phyloP scores from a whole-genome alignment of 1,140 invertebrate species.

The Heliconius himera region DNA sequence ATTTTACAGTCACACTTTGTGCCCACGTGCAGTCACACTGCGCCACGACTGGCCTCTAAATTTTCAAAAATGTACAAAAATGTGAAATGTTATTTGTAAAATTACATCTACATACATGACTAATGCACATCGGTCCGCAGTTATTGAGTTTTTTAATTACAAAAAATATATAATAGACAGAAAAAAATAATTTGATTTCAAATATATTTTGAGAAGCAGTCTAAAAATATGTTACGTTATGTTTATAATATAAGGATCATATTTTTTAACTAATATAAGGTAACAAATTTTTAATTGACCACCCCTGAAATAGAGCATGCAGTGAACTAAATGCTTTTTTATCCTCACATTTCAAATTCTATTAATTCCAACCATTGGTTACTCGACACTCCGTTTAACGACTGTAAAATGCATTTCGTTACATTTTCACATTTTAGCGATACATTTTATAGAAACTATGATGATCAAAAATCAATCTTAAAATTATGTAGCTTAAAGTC shows the following conservation, averaged over 20 bases:
- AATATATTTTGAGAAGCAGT: too few relatives aligned
- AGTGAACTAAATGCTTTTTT: slow-evolving; percentile 31
- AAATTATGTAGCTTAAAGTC: background rate
- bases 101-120: too few relatives aligned
- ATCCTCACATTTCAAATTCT: slow-evolving; percentile 32
- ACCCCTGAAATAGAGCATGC: slow-evolving; percentile 10
- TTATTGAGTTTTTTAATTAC: too few relatives aligned
- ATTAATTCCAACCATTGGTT: slow-evolving; percentile 30
- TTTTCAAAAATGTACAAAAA: too few relatives aligned
- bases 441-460: background rate
- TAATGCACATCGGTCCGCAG: too few relatives aligned
- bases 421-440: slow-evolving; percentile 18
- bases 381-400: slow-evolving; percentile 21
- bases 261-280: background rate
- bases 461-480: background rate
- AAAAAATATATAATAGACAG: too few relatives aligned
- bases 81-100: too few relatives aligned
- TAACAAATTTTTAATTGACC: background rate
- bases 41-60: too few relatives aligned
- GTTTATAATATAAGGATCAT: background rate
- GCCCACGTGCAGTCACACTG: too few relatives aligned
- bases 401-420: slow-evolving; percentile 23
- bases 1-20: too few relatives aligned
- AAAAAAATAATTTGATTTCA: too few relatives aligned
- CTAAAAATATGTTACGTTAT: too few relatives aligned